Evolutionary conservation across 2,797 vertebrate genomes (phyloP).

Genomic region (Channallabes apus): DNA sequence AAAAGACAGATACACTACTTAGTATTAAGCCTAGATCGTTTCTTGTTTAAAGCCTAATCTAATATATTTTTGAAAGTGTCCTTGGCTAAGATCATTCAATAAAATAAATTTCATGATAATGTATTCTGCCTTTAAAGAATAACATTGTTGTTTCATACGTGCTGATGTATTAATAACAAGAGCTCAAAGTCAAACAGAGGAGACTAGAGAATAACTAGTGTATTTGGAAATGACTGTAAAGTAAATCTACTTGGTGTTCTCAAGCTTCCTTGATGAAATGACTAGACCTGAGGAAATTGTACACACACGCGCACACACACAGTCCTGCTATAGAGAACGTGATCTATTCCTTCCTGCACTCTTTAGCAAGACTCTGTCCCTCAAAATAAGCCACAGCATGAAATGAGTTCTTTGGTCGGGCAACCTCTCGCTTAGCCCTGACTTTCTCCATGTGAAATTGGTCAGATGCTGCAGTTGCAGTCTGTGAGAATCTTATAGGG

Average conservation of each 20-base stretch:
- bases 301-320: slow-evolving; percentile 15
- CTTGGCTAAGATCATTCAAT: not conserved
- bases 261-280: slow-evolving; percentile 17
- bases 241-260: not conserved
- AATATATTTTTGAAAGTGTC: not conserved
- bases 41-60: not conserved
- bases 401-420: slow-evolving; percentile 42
- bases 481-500: not conserved
- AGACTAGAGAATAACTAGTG: not conserved
- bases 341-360: slow-evolving; percentile 9
- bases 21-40: not conserved
- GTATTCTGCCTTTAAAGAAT: not conserved
- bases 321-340: not conserved
- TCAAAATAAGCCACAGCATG: slow-evolving; percentile 34
- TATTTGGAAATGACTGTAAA: slow-evolving; percentile 11
- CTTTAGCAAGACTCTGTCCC: slow-evolving; percentile 8
- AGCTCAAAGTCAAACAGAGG: not conserved
- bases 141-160: not conserved
- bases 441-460: slow-evolving; percentile 12
- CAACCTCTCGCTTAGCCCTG: slow-evolving; percentile 1
- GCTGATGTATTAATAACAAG: not conserved
- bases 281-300: slow-evolving; percentile 7
- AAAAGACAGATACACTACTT: not conserved
- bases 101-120: not conserved
- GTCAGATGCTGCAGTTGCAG: not conserved